phyloP scores from a whole-genome alignment of 2,797 vertebrate genomes.

The Picus viridis region DNA sequence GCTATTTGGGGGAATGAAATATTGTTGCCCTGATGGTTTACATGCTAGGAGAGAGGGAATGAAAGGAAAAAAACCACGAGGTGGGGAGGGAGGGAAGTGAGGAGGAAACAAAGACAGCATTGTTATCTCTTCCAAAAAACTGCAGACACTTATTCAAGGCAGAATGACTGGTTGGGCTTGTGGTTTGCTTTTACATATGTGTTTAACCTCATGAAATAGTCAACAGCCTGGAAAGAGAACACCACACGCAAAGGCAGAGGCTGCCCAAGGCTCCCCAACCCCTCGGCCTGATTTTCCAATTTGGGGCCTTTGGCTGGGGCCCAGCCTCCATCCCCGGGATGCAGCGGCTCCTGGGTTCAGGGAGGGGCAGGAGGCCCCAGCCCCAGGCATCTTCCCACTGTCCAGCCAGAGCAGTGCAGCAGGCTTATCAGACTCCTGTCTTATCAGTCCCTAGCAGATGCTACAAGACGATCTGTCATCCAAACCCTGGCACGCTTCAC shows the following conservation, averaged over 20 bases:
- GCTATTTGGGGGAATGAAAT: constrained; percentile 44
- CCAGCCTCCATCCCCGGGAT: neutral
- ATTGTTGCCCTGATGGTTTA: constrained; percentile 44
- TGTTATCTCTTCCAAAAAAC: constrained; percentile 72
- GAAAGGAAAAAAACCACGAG: constrained; percentile 3
- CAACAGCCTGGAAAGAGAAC: constrained; percentile 66
- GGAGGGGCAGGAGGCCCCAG: neutral
- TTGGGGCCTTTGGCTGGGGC: neutral
- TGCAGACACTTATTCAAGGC: constrained; percentile 64
- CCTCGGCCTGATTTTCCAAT: constrained; percentile 32
- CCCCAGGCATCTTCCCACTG: neutral
- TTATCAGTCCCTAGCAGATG: constrained; percentile 63
- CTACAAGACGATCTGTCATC: constrained; percentile 30
- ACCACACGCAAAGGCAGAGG: constrained; percentile 32
- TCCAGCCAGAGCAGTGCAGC: neutral
- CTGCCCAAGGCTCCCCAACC: constrained; percentile 32
- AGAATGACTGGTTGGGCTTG: constrained; percentile 62
- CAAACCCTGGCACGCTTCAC: neutral
- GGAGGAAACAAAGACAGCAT: constrained; percentile 69
- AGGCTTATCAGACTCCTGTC: constrained; percentile 27
- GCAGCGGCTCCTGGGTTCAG: neutral
- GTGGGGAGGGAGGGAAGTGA: constrained; percentile 34
- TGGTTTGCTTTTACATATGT: constrained; percentile 74
- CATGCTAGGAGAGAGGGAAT: constrained; percentile 27
- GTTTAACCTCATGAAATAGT: constrained; percentile 67